Evolutionary conservation across 2,888 invertebrate species (phyloP).

Genomic region (Mimachlamys varia): DNA sequence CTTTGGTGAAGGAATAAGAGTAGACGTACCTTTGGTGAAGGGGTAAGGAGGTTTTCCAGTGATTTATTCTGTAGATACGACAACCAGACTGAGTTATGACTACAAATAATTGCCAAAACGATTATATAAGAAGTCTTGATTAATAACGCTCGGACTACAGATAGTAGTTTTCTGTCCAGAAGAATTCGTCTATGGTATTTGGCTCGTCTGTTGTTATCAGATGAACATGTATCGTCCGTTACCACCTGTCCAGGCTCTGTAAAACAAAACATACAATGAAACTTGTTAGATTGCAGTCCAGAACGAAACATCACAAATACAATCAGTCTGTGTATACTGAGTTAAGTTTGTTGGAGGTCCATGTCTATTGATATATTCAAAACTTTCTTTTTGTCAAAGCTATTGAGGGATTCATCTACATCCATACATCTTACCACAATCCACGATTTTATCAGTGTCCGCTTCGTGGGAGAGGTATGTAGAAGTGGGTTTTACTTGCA

Average conservation of each 20-base stretch:
- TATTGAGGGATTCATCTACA: too few relatives aligned
- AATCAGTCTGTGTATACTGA: too few relatives aligned
- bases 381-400: too few relatives aligned
- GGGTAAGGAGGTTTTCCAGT: neutral
- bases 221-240: neutral
- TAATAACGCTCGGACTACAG: neutral
- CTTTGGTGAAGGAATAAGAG: too few relatives aligned
- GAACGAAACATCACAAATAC: too few relatives aligned
- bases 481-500: neutral
- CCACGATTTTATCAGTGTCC: neutral
- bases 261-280: too few relatives aligned
- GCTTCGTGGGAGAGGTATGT: neutral
- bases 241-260: neutral
- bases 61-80: conserved; percentile 43
- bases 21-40: neutral
- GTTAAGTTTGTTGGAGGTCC: too few relatives aligned
- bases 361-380: too few relatives aligned
- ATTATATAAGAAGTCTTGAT: conserved; percentile 39
- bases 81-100: conserved; percentile 41
- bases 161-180: conserved; percentile 41
- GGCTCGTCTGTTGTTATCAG: neutral
- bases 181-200: neutral
- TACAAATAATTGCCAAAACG: conserved; percentile 45
- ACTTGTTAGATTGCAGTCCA: too few relatives aligned
- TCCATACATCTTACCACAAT: neutral